Base-by-base conservation (phyloP, 2,888 invertebrate species). In the Tipula lateralis region DNA sequence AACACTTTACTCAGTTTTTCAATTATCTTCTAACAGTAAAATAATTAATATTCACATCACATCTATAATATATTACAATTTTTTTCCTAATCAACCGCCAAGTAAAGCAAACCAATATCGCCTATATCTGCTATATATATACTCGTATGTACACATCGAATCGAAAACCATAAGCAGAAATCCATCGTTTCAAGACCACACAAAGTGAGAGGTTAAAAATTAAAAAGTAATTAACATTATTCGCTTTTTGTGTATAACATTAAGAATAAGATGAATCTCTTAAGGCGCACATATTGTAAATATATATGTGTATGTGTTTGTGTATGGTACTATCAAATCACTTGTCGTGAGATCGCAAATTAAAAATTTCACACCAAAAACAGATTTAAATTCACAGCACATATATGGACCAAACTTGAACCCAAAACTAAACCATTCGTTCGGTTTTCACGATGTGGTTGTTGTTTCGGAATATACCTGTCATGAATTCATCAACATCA, bases 11-110 rank as follows among this genome's bases (percentile, higher is more conserved):
- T 66, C 66, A 66, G 24, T 19, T 66, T 66, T 66, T 66, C 66
- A 66, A 66, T 66, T 66, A 66, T 66, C 66, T 66, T 66, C 66
- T 66, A 66, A 66, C 66, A 66, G 66, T 66, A 66, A 66, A 66
- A 24, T 24, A 66, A 66, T 66, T 66, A 66, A 66, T 66, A 66
- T 66, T 66, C 66, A 66, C 66, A 66, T 66, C 66, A 66, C 66
- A 66, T 24, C 7, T 66, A 1, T 39, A 66, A 66, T 66, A 66
- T 66, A 66, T 66, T 66, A 66, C 66, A 66, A 66, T 24, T 66
- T n/a, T n/a, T 66, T 66, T 66, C 66, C 66, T 66, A 66, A 66
- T 66, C 66, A 66, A 66, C 66, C 66, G 66, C 66, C 66, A 66
- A 66, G 66, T 66, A 66, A 66, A 66, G 24, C 66, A 24, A 66